Base-by-base conservation (phyloP, 2,888 invertebrate genomes). In the Taphrorychus bicolor region DNA sequence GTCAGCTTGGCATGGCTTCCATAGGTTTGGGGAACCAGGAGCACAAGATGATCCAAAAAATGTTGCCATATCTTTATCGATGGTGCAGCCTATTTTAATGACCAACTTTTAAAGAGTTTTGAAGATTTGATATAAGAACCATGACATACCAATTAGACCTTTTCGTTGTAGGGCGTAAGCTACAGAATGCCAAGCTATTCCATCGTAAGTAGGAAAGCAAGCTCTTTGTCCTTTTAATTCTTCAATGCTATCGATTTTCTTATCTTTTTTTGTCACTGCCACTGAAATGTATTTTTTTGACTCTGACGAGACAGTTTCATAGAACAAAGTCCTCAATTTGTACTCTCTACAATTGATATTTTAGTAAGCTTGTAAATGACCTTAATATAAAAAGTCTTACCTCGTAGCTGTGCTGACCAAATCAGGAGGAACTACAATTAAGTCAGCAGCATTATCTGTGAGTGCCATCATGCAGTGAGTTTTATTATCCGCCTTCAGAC, bases 121-220 rank as follows among this genome's bases (percentile, higher is more conserved):
- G n/a, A n/a, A n/a, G n/a, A n/a, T n/a, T n/a, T n/a, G n/a, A n/a
- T n/a, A n/a, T n/a, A n/a, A n/a, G n/a, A n/a, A n/a, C n/a, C n/a
- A n/a, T n/a, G n/a, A n/a, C n/a, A n/a, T 71, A 70, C 67, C 69
- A 18, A 70, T 68, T 18, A 82, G 64, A 7, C 74, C 70, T 54
- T 76, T 82, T 78, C 76, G 82, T 71, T 71, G 80, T 73, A 82
- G 84, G 16, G 81, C 84, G 77, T 80, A 83, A 69, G 81, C 81
- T 0, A 87, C 86, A 0, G 90, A 85, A 73, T 88, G 85, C 87
- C 89, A 88, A 7, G 91, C 89, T 5, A 89, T 83, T 4, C 93
- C 91, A 71, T 91, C 91, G 76, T 88, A 92, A n/a, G 87, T 87
- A 1, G 95, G 91, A 79, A 96, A 91, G 75, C 93, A 93, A 0